Percentiles rank a stretch among this genome's conserved stretches.
Conservation (phyloP, 2,888 invertebrate species). For the Trichacis sp. region DNA sequence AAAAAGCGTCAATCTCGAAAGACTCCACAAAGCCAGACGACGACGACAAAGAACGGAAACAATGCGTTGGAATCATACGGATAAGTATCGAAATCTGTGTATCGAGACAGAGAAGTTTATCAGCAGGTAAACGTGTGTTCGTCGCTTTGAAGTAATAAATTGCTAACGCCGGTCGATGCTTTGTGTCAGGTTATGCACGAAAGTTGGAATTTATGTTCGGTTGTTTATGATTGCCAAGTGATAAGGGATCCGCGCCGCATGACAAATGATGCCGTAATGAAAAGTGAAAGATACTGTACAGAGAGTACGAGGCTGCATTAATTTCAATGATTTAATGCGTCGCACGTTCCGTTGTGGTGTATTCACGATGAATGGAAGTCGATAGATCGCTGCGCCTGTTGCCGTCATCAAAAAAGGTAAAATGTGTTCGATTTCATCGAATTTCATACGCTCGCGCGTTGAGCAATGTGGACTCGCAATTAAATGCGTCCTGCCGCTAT, state of each 20-base stretch:
- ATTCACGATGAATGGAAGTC: conserved; percentile 60
- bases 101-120: conserved; percentile 51
- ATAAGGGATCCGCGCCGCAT: conserved; percentile 68
- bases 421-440: conserved; percentile 33
- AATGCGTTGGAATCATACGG: conserved; percentile 29
- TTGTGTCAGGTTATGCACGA: conserved; percentile 67
- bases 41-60: conserved; percentile 17
- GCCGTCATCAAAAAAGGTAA: conserved; percentile 37
- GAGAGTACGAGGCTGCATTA: conserved; percentile 63
- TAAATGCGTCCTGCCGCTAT: not conserved
- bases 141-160: conserved; percentile 66
- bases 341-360: conserved; percentile 52
- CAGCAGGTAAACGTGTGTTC: conserved; percentile 56
- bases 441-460: conserved; percentile 18
- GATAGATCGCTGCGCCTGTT: conserved; percentile 44
- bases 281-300: conserved; percentile 69
- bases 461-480: not conserved
- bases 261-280: conserved; percentile 70
- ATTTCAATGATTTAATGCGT: conserved; percentile 69
- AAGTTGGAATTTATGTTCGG: conserved; percentile 69
- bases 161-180: conserved; percentile 60
- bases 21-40: not conserved
- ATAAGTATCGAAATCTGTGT: conserved; percentile 38
- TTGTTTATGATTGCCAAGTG: conserved; percentile 69
- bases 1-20: not conserved